Evolutionary conservation across 1,140 invertebrate species (phyloP), one percentile per base, ranked within the genome.

Genomic region (Pararge aegeria): DNA sequence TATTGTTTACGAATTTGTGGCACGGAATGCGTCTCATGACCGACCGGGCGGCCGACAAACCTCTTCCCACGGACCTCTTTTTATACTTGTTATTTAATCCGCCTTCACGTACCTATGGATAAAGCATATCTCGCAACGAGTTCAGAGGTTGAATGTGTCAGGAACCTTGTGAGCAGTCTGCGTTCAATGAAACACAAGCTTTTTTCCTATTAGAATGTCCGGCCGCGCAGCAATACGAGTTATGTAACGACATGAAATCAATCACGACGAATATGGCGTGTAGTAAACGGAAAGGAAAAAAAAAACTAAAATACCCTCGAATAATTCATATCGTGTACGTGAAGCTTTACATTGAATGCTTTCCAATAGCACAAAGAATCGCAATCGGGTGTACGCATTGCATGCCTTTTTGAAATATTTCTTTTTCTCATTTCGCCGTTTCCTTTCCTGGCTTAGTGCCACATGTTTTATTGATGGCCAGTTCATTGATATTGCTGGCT

Each of bases 401-500:
- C 76, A 80, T 81, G 59, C 80, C 79, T 81, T 82, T 87, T 86
- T 84, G 74, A 80, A 87, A 87, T 89, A 83, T 80, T 89, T 87
- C 78, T 89, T 89, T 89, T 89, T 86, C 83, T 87, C 80, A 76
- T 87, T 86, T 89, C 82, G 81, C 77, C 72, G 80, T 83, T 89
- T 87, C 86, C 86, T 89, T 87, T 87, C 75, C 77, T 83, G 86
- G 86, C 83, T 75, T 66, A 76, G 72, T 82, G 83, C 83, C 86
- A 83, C 82, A 89, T 89, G 86, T 89, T 87, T 89, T 89, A 89
- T 89, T 89, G 86, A 89, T 89, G 84, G 85, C 67, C 80, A 70
- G 84, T 87, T 87, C 86, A 89, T 89, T 89, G 86, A 89, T 89
- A 89, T 89, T 85, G 73, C 77, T 80, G 75, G 74, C 84, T 87